Evolutionary conservation across 2,113 vertebrate genomes (phyloP), one percentile per base, ranked within the genome.

Genomic region (Coryphaenoides rupestris): DNA sequence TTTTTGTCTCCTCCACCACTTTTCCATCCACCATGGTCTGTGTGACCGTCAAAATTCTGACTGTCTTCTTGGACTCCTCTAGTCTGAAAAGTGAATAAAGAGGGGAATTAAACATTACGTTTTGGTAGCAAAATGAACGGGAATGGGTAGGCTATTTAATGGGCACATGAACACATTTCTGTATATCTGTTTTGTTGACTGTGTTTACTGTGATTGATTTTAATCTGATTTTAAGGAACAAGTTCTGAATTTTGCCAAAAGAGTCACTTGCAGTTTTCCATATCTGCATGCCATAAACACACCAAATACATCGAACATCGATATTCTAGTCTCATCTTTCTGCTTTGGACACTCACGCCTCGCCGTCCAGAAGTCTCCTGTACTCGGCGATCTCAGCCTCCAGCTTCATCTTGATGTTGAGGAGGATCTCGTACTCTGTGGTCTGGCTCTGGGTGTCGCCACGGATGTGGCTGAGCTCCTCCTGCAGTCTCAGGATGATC

Each of bases 371-470:
- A 66, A 98, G 92, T 77, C 89, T 85, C 69, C 93, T 87, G 86
- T 97, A 99, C n/a, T 94, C 94, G n/a, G 77, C 66, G 21, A 98
- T 98, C 87, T 98, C 96, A 21, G 92, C 93, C 89, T 98, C 96
- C 76, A 98, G 89, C 70, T 93, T 93, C 21, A 86, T 91, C 85
- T 98, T 98, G 87, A 98, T 90, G 84, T 94, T 92, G 21, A 98
- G 89, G 40, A 99, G 91, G 58, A 82, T 68, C 28, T 92, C 89
- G 33, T 94, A 95, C 2, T 96, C 92, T 0, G 74, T 82, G 3
- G 77, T 78, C 70, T 92, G 91, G 2, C 84, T 70, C 65, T 88
- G 88, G 47, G 93, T 89, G 64, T 94, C 90, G 0, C 23, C 68
- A 0, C 87, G 92, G 4, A 95, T 82, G 60, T 86, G 70, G 1